Evolutionary conservation across 1,140 invertebrate species (phyloP).

Genomic region (Drosophila malerkotliana): DNA sequence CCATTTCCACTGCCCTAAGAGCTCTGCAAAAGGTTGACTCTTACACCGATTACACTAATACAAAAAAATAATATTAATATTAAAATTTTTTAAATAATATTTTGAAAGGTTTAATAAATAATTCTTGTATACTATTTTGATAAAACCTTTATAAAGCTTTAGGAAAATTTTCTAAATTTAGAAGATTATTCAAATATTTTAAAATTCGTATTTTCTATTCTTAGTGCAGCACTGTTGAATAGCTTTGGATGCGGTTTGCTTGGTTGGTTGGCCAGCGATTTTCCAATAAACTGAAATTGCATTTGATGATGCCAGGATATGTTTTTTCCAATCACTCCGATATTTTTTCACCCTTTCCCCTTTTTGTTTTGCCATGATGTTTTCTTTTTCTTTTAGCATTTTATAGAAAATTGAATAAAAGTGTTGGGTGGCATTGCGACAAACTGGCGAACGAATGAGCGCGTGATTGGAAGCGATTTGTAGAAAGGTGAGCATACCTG

Average conservation of each 20-base stretch:
- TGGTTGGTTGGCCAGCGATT: slow-evolving; percentile 76
- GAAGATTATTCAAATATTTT: not conserved
- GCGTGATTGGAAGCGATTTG: slow-evolving; percentile 70
- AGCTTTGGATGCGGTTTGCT: slow-evolving; percentile 55
- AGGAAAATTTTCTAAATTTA: too few relatives aligned
- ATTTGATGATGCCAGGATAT: slow-evolving; percentile 78
- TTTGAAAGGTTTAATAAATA: not conserved
- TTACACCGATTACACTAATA: not conserved
- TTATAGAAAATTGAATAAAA: slow-evolving; percentile 82
- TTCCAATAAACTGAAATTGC: slow-evolving; percentile 80
- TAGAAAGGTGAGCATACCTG: slow-evolving; percentile 41
- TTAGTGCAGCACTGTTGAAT: slow-evolving; percentile 33
- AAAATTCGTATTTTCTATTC: not conserved
- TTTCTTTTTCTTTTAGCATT: slow-evolving; percentile 46
- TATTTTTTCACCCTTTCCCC: slow-evolving; percentile 26
- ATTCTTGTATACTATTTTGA: too few relatives aligned
- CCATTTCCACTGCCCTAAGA: slow-evolving; percentile 19
- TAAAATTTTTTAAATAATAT: not conserved
- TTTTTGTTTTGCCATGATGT: slow-evolving; percentile 24
- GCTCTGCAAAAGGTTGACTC: slow-evolving; percentile 18
- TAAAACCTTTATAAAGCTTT: too few relatives aligned
- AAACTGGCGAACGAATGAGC: slow-evolving; percentile 74
- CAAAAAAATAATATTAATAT: too few relatives aligned
- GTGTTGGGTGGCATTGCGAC: slow-evolving; percentile 76
- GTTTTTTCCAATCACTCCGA: slow-evolving; percentile 60